phyloP scores from a whole-genome alignment of 2,888 invertebrate genomes.

The Portevinia maculata region DNA sequence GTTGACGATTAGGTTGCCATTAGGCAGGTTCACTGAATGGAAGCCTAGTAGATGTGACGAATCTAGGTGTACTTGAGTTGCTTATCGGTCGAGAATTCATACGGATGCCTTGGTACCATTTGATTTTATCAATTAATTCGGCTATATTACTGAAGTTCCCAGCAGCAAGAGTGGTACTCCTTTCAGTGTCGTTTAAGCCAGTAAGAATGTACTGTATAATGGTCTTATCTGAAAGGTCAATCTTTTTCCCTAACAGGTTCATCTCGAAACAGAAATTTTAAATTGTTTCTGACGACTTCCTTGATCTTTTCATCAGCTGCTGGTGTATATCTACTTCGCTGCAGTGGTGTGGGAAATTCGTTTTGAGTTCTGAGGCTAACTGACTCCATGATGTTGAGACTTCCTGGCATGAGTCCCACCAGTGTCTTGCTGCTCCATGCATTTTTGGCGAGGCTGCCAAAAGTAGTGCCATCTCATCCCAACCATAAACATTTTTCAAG shows the following conservation, averaged over 20 bases:
- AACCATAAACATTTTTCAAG: constrained; percentile 21
- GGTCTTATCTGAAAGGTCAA: constrained; percentile 11
- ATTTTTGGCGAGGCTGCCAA: constrained; percentile 20
- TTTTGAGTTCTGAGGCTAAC: background rate
- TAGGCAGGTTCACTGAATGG: background rate
- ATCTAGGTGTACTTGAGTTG: too few species aligned
- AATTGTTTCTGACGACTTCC: constrained; percentile 11
- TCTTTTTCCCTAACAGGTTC: constrained; percentile 38
- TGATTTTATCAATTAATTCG: constrained; percentile 12
- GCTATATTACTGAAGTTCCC: constrained; percentile 8
- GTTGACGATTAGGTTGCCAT: background rate
- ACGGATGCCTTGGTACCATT: constrained; percentile 13
- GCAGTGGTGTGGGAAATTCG: background rate
- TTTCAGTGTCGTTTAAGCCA: constrained; percentile 15
- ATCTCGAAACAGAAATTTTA: constrained; percentile 28
- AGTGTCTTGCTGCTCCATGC: constrained; percentile 12
- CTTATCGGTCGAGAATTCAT: background rate
- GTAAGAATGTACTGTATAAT: constrained; percentile 30
- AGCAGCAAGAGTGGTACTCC: constrained; percentile 6
- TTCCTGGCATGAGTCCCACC: too few species aligned
- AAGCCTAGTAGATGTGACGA: too few species aligned
- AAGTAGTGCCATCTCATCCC: constrained; percentile 28
- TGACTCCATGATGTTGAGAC: background rate
- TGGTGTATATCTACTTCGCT: constrained; percentile 14
- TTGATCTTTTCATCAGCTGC: background rate